These are phyloP conservation scores for Crossaster papposus DNA, from an alignment of 53 echinoderm and acorn worm species.

Conservation along the genomic window DNA sequence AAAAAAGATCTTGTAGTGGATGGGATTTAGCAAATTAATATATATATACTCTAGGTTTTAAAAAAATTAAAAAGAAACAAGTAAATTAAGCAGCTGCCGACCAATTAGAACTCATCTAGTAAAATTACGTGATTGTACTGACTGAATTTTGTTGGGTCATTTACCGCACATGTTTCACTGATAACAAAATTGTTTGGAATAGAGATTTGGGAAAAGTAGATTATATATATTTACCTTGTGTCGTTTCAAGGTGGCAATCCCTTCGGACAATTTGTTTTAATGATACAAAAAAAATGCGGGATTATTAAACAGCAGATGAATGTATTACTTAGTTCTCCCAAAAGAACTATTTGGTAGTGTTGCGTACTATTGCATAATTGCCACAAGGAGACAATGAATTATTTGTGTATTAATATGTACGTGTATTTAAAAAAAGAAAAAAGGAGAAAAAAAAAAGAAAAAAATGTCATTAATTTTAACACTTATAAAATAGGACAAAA, in stretches of 20 bases:
- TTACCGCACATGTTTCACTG: constrained; percentile 18
- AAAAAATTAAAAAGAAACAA: constrained; percentile 21
- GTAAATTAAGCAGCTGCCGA: constrained; percentile 46
- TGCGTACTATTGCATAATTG: constrained; percentile 39
- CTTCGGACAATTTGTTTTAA: constrained; percentile 8
- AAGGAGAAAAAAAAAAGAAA: constrained; percentile 37
- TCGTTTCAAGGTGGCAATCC: background rate
- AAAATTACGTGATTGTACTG: constrained; percentile 27
- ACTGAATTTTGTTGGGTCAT: constrained; percentile 10
- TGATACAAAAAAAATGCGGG: background rate
- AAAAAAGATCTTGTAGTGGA: constrained; percentile 33
- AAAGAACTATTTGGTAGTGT: constrained; percentile 7
- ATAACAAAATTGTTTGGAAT: background rate
- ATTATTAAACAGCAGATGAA: background rate
- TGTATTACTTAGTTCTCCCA: constrained; percentile 8
- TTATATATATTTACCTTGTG: constrained; percentile 37
- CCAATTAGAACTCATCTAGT: constrained; percentile 56
- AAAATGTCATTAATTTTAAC: constrained; percentile 66
- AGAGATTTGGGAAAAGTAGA: constrained; percentile 6
- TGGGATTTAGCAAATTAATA: constrained; percentile 45
- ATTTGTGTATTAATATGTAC: constrained; percentile 56
- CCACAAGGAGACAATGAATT: background rate
- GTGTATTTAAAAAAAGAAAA: constrained; percentile 60
- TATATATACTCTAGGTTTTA: background rate
- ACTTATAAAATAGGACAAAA: constrained; percentile 65